Evolutionary conservation across 2,888 invertebrate genomes (phyloP), one percentile per base, ranked within the genome.

Genomic region (Chymomyza fuscimana): DNA sequence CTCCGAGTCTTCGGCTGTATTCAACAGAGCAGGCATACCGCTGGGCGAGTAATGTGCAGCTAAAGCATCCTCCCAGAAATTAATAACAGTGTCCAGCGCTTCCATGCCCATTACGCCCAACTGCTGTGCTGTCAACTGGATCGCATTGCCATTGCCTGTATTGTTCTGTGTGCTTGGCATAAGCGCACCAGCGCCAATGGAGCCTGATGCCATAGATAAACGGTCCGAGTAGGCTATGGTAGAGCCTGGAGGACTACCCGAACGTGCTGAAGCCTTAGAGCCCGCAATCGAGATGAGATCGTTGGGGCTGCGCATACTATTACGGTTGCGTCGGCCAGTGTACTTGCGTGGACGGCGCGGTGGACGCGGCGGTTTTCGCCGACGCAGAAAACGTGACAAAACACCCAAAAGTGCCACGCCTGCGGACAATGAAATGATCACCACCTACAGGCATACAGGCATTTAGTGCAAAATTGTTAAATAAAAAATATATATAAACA

Each of bases 61-160:
- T 78, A 98, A 92, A 12, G 98, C 98, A 92, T 98, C 98, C 92
- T 99, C 98, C 98, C 98, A 98, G 91, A 96, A 97, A 90, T 96
- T 96, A 79, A 98, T 96, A 74, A 97, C 97, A 19, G 96, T 96
- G 89, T 97, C 97, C 81, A 98, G 92, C 0, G 98, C 97, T 92
- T 98, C 98, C 95, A 98, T 96, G 51, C 98, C 97, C 94, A 97
- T 95, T 36, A 97, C 96, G 71, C 97, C 97, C 40, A 97, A 93
- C 86, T 97, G 97, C 89, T 97, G 96, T 1, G 97, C 96, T 4
- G 96, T 96, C 50, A 97, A 93, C 73, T 94, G 94, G 29, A 84
- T 77, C 7, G 70, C 61, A 25, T 52, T 16, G n/a, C 63, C 60
- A 15, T 62, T 22, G 4, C 56, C 51, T 12, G 65, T n/a, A 4